Conservation (phyloP, 2,113 vertebrate genomes). For the Rhynchomys soricoides region DNA sequence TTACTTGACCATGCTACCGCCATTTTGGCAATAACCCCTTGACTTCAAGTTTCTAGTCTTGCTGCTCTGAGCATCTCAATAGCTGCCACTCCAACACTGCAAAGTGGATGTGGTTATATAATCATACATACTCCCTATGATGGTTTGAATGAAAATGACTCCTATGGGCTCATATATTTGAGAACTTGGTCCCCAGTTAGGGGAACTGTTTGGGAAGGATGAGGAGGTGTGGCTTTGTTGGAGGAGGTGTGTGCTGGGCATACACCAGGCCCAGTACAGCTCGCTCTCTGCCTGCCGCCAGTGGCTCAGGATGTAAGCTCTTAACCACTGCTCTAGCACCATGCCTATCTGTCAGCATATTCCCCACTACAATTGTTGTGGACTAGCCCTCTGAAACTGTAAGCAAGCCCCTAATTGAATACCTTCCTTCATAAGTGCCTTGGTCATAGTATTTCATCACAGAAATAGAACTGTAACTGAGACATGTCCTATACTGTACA, state of each 20-base stretch:
- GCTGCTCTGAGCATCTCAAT: neutral
- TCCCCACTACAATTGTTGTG: neutral
- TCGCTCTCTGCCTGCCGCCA: neutral
- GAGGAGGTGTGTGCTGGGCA: neutral
- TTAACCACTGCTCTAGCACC: neutral
- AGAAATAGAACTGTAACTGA: neutral
- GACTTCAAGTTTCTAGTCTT: neutral
- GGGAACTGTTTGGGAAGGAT: neutral
- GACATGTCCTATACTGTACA: neutral
- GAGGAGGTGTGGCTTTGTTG: neutral
- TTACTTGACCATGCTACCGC: neutral
- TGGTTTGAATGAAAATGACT: neutral
- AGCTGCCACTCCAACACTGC: neutral
- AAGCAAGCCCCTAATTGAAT: neutral
- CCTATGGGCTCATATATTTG: neutral
- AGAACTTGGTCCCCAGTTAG: neutral
- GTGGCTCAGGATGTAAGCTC: neutral
- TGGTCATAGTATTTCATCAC: neutral
- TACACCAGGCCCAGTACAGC: neutral
- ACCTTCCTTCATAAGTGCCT: neutral
- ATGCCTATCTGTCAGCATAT: neutral
- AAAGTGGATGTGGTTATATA: neutral
- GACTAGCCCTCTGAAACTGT: neutral
- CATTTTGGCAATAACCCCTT: conserved; percentile 8
- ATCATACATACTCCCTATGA: neutral